These are phyloP conservation scores for Archivesica marissinica DNA, from an alignment of 1,140 invertebrate genomes.

Conservation along the genomic window DNA sequence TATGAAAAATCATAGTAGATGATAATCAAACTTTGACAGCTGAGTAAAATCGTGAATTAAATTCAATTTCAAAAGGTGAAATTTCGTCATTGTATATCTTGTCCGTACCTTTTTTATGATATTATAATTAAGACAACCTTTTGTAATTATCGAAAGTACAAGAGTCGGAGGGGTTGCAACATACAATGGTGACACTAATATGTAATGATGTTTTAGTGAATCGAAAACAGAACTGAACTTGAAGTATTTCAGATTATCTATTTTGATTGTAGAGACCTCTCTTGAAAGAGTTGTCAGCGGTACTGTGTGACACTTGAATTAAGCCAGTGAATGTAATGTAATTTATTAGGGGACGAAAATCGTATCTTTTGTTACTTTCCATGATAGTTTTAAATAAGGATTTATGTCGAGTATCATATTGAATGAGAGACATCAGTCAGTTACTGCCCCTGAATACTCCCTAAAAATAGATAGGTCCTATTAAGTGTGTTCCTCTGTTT, in stretches of 20 bases:
- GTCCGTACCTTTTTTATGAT: conserved; percentile 29
- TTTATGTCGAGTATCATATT: not conserved
- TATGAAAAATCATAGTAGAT: conserved; percentile 6
- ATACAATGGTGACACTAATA: conserved; percentile 52
- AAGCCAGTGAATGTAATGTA: conserved; percentile 40
- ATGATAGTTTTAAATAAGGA: conserved; percentile 5
- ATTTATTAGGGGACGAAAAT: conserved; percentile 21
- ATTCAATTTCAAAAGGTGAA: conserved; percentile 60
- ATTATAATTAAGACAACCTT: conserved; percentile 59
- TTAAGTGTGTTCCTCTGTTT: no score
- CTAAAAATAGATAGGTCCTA: no score
- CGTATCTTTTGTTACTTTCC: conserved; percentile 27
- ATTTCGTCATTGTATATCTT: conserved; percentile 53
- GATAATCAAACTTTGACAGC: conserved; percentile 54
- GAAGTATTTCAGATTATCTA: conserved; percentile 54
- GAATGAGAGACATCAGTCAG: no score
- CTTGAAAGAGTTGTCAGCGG: conserved; percentile 30
- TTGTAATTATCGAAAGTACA: conserved; percentile 50
- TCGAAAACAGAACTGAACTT: conserved; percentile 49
- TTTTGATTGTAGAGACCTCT: conserved; percentile 37
- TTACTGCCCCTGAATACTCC: no score
- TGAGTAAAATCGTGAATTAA: conserved; percentile 45
- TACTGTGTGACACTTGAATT: conserved; percentile 54
- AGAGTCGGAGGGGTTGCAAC: not conserved
- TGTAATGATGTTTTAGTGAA: conserved; percentile 54